Conservation (phyloP, 53 echinoderm and acorn worm species). For the Antedon mediterranea region DNA sequence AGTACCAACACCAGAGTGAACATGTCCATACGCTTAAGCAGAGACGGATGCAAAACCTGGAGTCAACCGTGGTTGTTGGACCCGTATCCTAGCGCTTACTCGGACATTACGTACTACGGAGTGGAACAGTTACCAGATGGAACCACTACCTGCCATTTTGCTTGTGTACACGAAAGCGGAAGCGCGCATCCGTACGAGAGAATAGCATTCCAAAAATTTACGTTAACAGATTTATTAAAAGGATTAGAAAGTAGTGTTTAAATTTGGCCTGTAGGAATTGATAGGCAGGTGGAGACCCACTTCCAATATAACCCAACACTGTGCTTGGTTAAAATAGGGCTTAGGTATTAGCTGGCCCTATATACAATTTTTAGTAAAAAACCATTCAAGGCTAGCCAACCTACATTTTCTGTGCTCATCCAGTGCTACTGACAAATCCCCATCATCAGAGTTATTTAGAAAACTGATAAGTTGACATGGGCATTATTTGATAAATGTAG, state of each 20-base stretch:
- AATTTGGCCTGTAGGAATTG: too few relatives aligned
- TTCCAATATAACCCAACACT: too few relatives aligned
- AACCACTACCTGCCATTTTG: constrained; percentile 26
- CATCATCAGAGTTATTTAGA: too few relatives aligned
- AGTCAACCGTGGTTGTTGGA: constrained; percentile 54
- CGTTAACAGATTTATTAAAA: constrained; percentile 39
- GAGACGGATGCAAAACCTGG: constrained; percentile 61
- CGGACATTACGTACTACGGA: constrained; percentile 47
- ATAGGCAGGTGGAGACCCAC: too few relatives aligned
- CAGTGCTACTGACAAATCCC: too few relatives aligned
- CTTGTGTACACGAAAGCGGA: constrained; percentile 77
- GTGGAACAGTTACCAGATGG: constrained; percentile 5
- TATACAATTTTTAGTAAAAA: too few relatives aligned
- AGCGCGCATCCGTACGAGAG: constrained; percentile 59
- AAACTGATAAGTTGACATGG: too few relatives aligned
- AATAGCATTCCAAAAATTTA: constrained; percentile 66
- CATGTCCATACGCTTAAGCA: constrained; percentile 69
- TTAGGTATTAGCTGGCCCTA: too few relatives aligned
- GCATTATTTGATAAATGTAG: too few relatives aligned
- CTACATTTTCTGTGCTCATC: too few relatives aligned
- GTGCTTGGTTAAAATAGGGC: too few relatives aligned
- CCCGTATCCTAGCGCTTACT: constrained; percentile 75
- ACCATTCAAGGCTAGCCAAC: too few relatives aligned
- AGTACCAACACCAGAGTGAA: constrained; percentile 48
- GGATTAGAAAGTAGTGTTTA: constrained; percentile 19